Percentiles rank a stretch among this genome's conserved stretches.
Conservation (phyloP, 1,140 invertebrate genomes). For the Pseudoatta argentina region DNA sequence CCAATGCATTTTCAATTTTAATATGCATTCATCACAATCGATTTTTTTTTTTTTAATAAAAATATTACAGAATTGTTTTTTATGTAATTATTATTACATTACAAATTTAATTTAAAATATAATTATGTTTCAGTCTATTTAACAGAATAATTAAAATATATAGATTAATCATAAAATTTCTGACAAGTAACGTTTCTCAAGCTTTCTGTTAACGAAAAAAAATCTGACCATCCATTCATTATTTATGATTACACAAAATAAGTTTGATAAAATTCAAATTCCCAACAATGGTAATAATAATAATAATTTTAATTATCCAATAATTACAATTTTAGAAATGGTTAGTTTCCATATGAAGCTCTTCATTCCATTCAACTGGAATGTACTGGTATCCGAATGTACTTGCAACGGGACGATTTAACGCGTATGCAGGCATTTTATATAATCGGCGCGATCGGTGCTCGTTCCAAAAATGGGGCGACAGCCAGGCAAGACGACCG, state of each 20-base stretch:
- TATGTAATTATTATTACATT: neutral
- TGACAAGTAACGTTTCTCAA: neutral
- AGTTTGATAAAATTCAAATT: neutral
- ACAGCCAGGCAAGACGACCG: conserved; percentile 13
- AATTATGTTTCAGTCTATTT: neutral
- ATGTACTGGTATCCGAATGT: neutral
- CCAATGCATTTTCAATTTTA: neutral
- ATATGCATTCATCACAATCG: neutral
- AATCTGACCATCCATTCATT: neutral
- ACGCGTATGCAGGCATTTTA: conserved; percentile 9
- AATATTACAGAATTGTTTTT: neutral
- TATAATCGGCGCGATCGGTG: conserved; percentile 19
- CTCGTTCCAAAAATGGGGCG: conserved; percentile 63
- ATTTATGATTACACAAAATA: neutral
- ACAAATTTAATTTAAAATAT: conserved; percentile 17
- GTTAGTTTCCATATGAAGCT: neutral
- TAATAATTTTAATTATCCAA: neutral
- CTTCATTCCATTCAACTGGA: neutral
- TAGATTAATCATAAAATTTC: neutral
- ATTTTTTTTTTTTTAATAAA: neutral
- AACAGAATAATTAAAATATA: neutral
- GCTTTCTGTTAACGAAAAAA: neutral
- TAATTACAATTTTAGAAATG: neutral
- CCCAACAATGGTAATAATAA: too few species aligned
- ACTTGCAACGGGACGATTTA: neutral